phyloP scores from a whole-genome alignment of 2,888 invertebrate species.

The Lobophora halterata region DNA sequence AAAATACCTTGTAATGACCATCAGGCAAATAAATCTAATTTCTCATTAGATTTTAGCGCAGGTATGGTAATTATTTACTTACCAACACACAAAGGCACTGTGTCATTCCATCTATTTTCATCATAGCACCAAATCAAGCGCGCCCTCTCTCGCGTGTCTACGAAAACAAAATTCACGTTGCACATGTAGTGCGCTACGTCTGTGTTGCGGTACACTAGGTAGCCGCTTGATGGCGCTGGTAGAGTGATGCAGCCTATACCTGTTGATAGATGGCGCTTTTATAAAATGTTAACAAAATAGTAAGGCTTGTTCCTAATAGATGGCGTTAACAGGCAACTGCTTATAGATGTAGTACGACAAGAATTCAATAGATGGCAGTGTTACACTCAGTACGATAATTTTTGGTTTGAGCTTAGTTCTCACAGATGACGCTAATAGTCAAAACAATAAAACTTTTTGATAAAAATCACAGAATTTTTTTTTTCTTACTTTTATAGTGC shows the following conservation, averaged over 20 bases:
- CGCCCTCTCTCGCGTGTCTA: slow-evolving; percentile 83
- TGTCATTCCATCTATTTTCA: slow-evolving; percentile 84
- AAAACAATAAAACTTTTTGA: not conserved
- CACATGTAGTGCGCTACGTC: slow-evolving; percentile 85
- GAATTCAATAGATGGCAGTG: slow-evolving; percentile 12
- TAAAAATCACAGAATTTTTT: not conserved
- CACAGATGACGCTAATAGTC: slow-evolving; percentile 13
- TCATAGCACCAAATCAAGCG: slow-evolving; percentile 83
- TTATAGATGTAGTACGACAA: not conserved
- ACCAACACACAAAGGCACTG: slow-evolving; percentile 83
- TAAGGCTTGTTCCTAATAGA: slow-evolving; percentile 19
- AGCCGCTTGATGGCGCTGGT: slow-evolving; percentile 84
- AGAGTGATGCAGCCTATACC: slow-evolving; percentile 86
- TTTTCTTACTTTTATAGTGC: slow-evolving; percentile 81
- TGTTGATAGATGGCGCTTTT: slow-evolving; percentile 51
- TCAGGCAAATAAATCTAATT: too few species aligned
- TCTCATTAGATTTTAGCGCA: too few species aligned
- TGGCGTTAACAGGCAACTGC: slow-evolving; percentile 24
- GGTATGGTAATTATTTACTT: too few species aligned
- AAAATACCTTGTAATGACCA: too few species aligned
- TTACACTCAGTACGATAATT: too few species aligned
- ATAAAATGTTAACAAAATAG: slow-evolving; percentile 1
- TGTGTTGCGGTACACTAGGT: slow-evolving; percentile 83
- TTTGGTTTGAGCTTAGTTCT: too few species aligned
- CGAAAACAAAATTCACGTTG: slow-evolving; percentile 84